Base-by-base conservation (phyloP, 2,113 vertebrate species). In the Micromys minutus region DNA sequence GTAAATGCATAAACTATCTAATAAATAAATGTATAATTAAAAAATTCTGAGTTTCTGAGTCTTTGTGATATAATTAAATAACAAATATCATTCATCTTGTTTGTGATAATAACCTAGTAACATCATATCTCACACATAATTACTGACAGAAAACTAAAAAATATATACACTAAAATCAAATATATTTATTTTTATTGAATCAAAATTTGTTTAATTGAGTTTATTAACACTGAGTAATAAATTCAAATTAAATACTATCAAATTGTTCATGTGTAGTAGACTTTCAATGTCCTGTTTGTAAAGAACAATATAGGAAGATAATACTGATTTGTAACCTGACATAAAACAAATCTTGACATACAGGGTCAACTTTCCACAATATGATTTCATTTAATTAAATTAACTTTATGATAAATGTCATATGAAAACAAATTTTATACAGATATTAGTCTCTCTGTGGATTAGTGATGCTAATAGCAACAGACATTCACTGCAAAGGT, bases 201-300 rank as follows among this genome's bases (percentile, higher is more conserved):
- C 39, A 89, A 29, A 81, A 72, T 80, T 80, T 90, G 80, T 34
- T 61, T 91, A 79, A 57, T 86, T 57, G 29, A 4, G 59, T 67
- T 80, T 77, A 39, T 96, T 26, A 91, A 31, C 52, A 45, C 55
- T 69, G 59, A 16, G 13, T 87, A 50, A 77, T 74, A 74, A 81
- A 87, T 91, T 91, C 22, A 34, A 89, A 63, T 89, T 89, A 93
- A 94, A 87, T 16, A 57, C 39, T 67, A 84, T 3, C 21, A 79
- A 75, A 9, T 85, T 81, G 7, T 87, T 39, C 10, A 42, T 90
- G 15, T 76, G 71, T 79, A 42, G 77, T 55, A 34, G 39, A 72
- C 63, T 87, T 77, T 84, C 39, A 75, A n/a, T 29, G 79, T 0
- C 52, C 21, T 10, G 3, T 47, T n/a, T 61, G 5, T 59, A 91